Conservation (phyloP, 1,140 invertebrate genomes). For the Leptinotarsa undecemlineata region DNA sequence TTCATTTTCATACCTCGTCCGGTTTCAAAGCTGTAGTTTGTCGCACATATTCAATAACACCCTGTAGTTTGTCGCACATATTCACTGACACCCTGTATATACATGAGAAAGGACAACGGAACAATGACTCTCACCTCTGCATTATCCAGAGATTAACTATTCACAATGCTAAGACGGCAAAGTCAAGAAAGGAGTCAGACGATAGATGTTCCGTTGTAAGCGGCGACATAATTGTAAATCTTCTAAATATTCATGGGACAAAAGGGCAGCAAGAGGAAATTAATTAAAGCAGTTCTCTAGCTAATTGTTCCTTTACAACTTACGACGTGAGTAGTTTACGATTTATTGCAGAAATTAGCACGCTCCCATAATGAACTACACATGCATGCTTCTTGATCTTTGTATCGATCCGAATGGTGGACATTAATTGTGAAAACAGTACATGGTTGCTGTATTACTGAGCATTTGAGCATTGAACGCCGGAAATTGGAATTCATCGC, state of each 20-base stretch:
- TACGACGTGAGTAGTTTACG: not conserved
- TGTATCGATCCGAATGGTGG: no score
- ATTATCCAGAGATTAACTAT: not conserved
- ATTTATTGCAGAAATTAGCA: not conserved
- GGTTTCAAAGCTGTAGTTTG: no score
- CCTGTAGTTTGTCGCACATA: no score
- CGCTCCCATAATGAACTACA: not conserved
- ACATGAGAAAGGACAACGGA: not conserved
- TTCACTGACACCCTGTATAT: no score
- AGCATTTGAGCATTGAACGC: no score
- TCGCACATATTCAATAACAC: no score
- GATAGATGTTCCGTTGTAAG: not conserved
- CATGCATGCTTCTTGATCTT: not conserved
- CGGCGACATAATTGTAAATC: not conserved
- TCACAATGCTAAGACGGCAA: not conserved
- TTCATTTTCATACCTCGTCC: no score
- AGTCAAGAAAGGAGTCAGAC: not conserved
- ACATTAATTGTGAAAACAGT: no score
- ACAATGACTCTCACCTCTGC: not conserved
- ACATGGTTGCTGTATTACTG: no score
- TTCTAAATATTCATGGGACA: conserved; percentile 6
- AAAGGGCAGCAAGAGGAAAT: conserved; percentile 2
- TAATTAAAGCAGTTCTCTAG: not conserved
- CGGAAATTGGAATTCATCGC: no score
- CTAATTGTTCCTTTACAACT: conserved; percentile 6